phyloP scores from a whole-genome alignment of 2,888 invertebrate genomes.

The Stenodema calcarata region DNA sequence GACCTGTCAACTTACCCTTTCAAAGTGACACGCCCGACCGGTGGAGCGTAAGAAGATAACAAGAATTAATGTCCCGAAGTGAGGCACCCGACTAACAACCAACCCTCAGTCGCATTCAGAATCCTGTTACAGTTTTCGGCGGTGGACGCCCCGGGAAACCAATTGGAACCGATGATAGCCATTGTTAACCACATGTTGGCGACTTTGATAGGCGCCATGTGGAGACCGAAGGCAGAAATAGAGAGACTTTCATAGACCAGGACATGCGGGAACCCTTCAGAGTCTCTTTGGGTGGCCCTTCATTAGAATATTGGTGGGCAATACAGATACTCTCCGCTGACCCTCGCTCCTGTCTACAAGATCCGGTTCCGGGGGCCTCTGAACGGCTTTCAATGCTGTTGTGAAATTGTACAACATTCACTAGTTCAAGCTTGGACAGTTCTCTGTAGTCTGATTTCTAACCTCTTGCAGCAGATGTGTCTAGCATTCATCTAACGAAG shows the following conservation, averaged over 20 bases:
- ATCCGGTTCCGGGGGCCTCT: neutral
- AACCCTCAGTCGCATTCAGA: neutral
- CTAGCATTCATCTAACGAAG: too few species aligned
- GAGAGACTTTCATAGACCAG: neutral
- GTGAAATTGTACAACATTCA: too few species aligned
- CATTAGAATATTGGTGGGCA: neutral
- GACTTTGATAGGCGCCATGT: neutral
- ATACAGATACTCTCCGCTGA: neutral
- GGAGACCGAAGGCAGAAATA: neutral
- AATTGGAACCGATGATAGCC: neutral
- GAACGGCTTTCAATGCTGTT: too few species aligned
- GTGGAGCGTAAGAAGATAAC: slow-evolving; percentile 1
- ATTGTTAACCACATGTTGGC: neutral
- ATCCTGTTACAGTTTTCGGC: neutral
- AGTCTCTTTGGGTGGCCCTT: neutral
- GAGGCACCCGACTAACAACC: neutral
- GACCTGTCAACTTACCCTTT: neutral
- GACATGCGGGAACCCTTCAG: neutral
- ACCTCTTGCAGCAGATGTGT: too few species aligned
- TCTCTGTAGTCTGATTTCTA: too few species aligned
- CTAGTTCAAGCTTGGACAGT: too few species aligned
- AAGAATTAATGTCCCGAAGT: neutral
- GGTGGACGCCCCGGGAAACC: neutral
- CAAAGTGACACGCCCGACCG: neutral
- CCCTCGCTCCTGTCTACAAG: neutral